phyloP scores from a whole-genome alignment of 2,113 vertebrate genomes.

The Crotalus viridis region DNA sequence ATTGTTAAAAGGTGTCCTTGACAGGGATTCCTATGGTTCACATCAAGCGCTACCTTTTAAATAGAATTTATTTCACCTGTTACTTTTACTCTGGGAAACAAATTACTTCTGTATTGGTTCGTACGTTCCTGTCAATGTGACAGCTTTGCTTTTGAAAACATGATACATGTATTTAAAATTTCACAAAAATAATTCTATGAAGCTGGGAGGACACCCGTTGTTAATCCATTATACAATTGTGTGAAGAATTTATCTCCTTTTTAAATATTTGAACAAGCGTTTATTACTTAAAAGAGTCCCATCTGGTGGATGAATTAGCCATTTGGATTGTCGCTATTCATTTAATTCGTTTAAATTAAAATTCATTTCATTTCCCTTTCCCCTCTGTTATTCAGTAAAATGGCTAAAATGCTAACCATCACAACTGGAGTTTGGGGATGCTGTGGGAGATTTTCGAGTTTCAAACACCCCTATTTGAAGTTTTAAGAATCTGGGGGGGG shows the following conservation, averaged over 20 bases:
- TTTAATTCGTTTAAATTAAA: background rate
- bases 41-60: background rate
- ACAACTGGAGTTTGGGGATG: background rate
- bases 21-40: background rate
- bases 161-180: background rate
- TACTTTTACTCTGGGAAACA: background rate
- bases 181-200: background rate
- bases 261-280: background rate
- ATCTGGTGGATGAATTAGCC: background rate
- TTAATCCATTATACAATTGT: background rate
- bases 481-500: background rate
- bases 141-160: background rate
- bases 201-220: background rate
- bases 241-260: background rate
- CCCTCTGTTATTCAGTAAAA: background rate
- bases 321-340: background rate
- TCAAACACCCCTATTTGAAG: background rate
- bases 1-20: background rate
- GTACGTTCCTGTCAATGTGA: background rate
- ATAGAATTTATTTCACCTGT: background rate
- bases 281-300: background rate
- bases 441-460: background rate
- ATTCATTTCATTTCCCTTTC: background rate
- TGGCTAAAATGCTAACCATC: background rate
- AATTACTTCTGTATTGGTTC: background rate